Evolutionary conservation across 2,113 vertebrate genomes (phyloP), one percentile per base, ranked within the genome.

Genomic region (Trichomycterus rosablanca): DNA sequence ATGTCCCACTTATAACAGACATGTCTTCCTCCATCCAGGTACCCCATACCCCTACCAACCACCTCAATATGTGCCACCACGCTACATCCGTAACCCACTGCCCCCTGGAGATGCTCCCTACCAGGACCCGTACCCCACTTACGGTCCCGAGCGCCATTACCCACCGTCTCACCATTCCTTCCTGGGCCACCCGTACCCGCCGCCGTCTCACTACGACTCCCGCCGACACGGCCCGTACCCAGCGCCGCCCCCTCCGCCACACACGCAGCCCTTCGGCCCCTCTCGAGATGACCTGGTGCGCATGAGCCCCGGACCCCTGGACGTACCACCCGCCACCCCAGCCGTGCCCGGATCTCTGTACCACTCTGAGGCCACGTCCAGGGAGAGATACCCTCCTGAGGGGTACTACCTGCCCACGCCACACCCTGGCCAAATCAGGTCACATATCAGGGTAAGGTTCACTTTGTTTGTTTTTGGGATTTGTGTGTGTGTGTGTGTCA

Each of bases 241-340:
- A 1, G 75, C 68, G 24, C 78, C 92, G 0, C 95, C 67, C 19
- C 79, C 92, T 0, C 95, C 95, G 30, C 88, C 91, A 11, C 80
- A 90, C 15, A 83, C 89, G 12, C 93, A 91, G 22, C 75, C 92
- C 0, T 94, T 91, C 66, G 75, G 79, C 43, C 87, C 87, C 8
- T 87, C 88, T 56, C 87, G 94, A 42, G 93, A 97, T 5, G 89
- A 93, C 23, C 74, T 96, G 16, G 89, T 97, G 43, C 86, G 92
- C 45, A 93, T 89, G 74, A 97, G 91, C 76, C 91, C 92, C 0
- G 89, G 91, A 3, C 90, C 94, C n/a, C 81, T 94, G 24, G 94
- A 98, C 16, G 87, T 91, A 54, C 86, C 94, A 0, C 88, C 63
- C 2, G 28, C 50, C 2, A 28, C 50, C 18, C 34, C 63, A 1